Evolutionary conservation across 2,113 vertebrate genomes (phyloP).

Genomic region (Nesogale talazaci): DNA sequence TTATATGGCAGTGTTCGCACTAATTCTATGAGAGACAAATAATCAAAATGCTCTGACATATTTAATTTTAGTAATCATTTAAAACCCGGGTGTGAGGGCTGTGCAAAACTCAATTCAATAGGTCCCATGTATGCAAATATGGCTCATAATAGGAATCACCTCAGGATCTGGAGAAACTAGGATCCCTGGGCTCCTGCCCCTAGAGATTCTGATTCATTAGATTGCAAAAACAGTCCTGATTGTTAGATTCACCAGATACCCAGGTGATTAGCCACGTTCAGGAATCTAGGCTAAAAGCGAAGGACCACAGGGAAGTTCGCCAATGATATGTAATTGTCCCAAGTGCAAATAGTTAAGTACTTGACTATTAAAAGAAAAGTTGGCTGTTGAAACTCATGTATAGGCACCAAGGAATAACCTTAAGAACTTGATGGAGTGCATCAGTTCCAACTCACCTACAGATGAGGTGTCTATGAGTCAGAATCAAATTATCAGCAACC

Average conservation of each 20-base stretch:
- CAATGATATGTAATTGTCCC: neutral
- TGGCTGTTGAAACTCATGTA: neutral
- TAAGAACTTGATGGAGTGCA: neutral
- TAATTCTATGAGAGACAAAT: neutral
- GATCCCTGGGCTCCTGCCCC: no score
- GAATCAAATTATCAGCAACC: neutral
- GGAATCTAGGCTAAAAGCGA: neutral
- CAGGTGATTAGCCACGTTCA: no score
- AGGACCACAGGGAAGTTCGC: neutral
- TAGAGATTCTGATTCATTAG: no score
- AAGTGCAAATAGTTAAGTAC: neutral
- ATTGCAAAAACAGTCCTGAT: no score
- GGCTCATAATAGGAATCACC: no score
- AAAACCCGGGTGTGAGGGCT: no score
- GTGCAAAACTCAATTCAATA: no score
- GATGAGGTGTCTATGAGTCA: neutral
- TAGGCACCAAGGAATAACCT: neutral
- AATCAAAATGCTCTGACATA: neutral
- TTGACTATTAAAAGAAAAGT: neutral
- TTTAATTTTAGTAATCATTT: conserved; percentile 21
- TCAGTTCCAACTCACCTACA: neutral
- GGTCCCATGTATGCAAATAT: no score
- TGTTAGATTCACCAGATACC: no score
- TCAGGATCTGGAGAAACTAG: no score
- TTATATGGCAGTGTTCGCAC: no score